phyloP scores from a whole-genome alignment of 2,113 vertebrate genomes.

The Dasyurus viverrinus region DNA sequence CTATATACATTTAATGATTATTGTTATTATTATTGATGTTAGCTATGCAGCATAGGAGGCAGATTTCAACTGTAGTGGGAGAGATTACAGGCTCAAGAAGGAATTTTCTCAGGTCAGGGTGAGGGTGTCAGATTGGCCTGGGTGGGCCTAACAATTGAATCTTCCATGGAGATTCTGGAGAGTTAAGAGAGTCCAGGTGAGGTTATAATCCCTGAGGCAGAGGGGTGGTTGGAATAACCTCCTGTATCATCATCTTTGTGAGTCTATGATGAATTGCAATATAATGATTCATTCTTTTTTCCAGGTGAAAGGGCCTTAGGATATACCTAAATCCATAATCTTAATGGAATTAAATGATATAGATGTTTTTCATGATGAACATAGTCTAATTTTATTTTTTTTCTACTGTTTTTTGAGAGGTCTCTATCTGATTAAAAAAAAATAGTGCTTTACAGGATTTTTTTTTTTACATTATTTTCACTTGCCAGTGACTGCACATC shows the following conservation, averaged over 20 bases:
- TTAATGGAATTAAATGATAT: constrained; percentile 7
- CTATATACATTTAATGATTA: background rate
- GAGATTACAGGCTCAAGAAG: background rate
- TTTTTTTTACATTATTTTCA: background rate
- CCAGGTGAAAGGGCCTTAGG: constrained; percentile 22
- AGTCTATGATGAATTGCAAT: constrained; percentile 14
- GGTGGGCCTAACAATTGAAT: constrained; percentile 9
- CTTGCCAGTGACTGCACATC: background rate
- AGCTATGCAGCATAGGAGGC: background rate
- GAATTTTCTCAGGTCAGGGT: background rate
- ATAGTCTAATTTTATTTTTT: constrained; percentile 24
- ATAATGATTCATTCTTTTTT: constrained; percentile 50
- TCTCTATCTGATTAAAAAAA: background rate
- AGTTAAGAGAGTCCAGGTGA: background rate
- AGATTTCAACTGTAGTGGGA: background rate
- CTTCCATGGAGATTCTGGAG: background rate
- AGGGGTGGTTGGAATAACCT: background rate
- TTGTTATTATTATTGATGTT: background rate
- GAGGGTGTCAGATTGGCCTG: background rate
- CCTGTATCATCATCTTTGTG: background rate
- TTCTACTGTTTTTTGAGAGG: background rate
- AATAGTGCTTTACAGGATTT: background rate
- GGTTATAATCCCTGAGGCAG: background rate
- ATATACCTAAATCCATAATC: constrained; percentile 10
- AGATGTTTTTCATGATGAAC: background rate